phyloP scores from a whole-genome alignment of 2,113 vertebrate genomes.

The Vulpes vulpes region DNA sequence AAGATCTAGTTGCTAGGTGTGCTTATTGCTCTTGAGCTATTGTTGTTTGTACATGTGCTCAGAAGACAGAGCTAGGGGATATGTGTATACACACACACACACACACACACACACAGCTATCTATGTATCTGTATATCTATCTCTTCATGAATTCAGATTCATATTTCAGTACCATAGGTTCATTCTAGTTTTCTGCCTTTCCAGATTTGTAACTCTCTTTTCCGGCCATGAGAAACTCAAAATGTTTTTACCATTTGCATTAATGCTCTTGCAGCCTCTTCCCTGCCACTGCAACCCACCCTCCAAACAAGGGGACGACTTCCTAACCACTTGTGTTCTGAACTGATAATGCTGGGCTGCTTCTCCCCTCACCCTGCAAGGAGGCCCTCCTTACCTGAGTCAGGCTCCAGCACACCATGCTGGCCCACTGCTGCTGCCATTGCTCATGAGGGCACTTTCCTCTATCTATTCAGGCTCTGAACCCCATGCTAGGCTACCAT shows the following conservation, averaged over 20 bases:
- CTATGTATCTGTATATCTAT: not conserved
- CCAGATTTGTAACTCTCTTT: not conserved
- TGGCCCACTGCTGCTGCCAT: not conserved
- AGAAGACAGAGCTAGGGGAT: not conserved
- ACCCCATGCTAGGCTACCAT: not conserved
- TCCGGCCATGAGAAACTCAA: not conserved
- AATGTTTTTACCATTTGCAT: not conserved
- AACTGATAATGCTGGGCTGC: not conserved
- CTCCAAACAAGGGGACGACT: not conserved
- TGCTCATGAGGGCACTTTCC: not conserved
- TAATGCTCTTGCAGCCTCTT: not conserved
- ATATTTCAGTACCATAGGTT: not conserved
- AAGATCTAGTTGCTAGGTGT: not conserved
- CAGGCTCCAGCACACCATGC: rapidly evolving
- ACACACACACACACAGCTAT: not conserved
- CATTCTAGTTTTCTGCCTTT: not conserved
- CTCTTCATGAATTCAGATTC: not conserved
- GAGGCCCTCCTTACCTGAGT: not conserved
- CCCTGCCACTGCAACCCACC: not conserved
- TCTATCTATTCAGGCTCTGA: not conserved
- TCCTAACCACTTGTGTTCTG: not conserved
- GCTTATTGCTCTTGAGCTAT: not conserved
- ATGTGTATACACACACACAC: not conserved
- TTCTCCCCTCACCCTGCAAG: not conserved
- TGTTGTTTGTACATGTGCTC: not conserved